Evolutionary conservation across 2,113 vertebrate species (phyloP).

Genomic region (Otis tarda): DNA sequence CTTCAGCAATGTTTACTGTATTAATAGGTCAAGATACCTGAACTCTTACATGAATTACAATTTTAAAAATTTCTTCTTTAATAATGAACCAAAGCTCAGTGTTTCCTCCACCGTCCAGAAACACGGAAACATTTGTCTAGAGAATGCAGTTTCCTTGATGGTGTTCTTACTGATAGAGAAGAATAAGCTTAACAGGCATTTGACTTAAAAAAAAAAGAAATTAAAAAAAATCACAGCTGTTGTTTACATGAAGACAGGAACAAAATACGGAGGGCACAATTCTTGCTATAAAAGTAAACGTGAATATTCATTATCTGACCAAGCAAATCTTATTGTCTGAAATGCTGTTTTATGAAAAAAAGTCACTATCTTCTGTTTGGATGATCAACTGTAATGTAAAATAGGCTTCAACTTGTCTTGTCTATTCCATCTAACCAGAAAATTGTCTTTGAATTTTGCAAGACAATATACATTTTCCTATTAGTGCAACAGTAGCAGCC

Average conservation of each 20-base stretch:
- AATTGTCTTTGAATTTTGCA: background rate
- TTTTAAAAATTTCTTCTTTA: background rate
- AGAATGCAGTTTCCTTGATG: background rate
- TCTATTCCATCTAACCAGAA: background rate
- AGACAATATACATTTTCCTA: background rate
- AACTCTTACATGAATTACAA: background rate
- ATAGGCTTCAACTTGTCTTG: background rate
- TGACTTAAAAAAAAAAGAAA: too few relatives aligned
- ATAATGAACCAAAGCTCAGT: background rate
- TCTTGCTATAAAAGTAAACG: background rate
- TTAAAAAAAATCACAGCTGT: background rate
- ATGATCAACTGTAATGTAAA: background rate
- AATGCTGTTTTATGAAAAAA: background rate
- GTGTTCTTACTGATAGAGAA: background rate
- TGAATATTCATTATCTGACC: background rate
- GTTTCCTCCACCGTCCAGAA: background rate
- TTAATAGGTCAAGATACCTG: background rate
- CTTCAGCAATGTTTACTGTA: background rate
- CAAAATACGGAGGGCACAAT: background rate
- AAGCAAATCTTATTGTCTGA: background rate
- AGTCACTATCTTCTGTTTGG: background rate
- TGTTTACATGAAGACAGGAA: background rate
- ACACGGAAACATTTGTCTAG: background rate
- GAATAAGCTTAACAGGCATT: background rate
- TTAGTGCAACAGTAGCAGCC: background rate